Evolutionary conservation across 1,140 invertebrate species (phyloP).

Genomic region (Dendroctonus ponderosae): DNA sequence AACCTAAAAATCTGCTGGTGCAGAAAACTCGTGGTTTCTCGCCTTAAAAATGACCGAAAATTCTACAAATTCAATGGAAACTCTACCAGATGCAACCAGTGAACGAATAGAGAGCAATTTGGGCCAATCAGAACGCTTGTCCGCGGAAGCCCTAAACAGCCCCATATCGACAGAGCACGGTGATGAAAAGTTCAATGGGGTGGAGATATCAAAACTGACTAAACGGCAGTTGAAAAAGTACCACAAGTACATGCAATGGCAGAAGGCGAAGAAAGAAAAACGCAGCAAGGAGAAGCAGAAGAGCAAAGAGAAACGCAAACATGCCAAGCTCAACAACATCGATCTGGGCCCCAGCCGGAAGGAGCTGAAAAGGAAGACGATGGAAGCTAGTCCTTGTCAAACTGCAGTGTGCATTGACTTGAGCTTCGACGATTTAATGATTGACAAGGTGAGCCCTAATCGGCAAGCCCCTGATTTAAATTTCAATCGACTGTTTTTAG

Average conservation of each 20-base stretch:
- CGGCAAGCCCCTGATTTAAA: not conserved
- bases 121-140: too few species aligned
- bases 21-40: too few species aligned
- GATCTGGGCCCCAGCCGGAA: slow-evolving; percentile 75
- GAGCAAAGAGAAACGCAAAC: slow-evolving; percentile 62
- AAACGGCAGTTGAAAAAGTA: slow-evolving; percentile 62
- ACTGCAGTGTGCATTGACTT: slow-evolving; percentile 83
- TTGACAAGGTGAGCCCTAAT: slow-evolving; percentile 62
- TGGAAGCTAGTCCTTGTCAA: slow-evolving; percentile 72
- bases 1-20: too few species aligned
- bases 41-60: too few species aligned
- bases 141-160: too few species aligned
- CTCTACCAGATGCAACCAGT: too few species aligned
- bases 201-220: slow-evolving; percentile 51
- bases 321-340: slow-evolving; percentile 65
- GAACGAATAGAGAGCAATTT: too few species aligned
- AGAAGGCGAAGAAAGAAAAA: slow-evolving; percentile 59
- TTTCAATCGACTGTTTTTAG: slow-evolving; percentile 38
- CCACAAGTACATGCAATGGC: slow-evolving; percentile 60
- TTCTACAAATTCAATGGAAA: too few species aligned
- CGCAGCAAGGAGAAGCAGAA: slow-evolving; percentile 63
- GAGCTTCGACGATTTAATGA: slow-evolving; percentile 91
- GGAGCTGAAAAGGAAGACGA: slow-evolving; percentile 73
- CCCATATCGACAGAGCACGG: too few species aligned
- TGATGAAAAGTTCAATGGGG: slow-evolving; percentile 43